phyloP scores from a whole-genome alignment of 2,888 invertebrate species.

The Epirrita christyi region DNA sequence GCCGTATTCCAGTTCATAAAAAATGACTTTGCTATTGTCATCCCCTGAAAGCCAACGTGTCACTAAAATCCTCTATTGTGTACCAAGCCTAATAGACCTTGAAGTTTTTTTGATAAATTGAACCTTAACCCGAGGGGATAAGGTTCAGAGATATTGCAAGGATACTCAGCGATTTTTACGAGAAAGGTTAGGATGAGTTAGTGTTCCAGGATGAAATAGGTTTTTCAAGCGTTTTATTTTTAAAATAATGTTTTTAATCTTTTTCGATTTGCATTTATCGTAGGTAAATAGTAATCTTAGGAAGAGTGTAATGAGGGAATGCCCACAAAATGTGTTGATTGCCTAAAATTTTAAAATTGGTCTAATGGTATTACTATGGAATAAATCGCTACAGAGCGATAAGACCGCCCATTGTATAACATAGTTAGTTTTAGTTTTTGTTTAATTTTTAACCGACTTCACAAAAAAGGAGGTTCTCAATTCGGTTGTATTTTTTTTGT shows the following conservation, averaged over 20 bases:
- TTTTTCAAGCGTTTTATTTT: slow-evolving; percentile 21
- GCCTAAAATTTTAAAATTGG: too few relatives aligned
- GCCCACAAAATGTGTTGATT: too few relatives aligned
- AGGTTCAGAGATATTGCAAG: background rate
- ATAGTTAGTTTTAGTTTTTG: too few relatives aligned
- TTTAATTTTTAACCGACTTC: too few relatives aligned
- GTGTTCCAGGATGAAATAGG: slow-evolving; percentile 13
- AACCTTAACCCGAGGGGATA: slow-evolving; percentile 17
- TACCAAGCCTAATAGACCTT: slow-evolving; percentile 22
- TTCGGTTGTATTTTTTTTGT: too few relatives aligned
- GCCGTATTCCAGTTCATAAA: slow-evolving; percentile 24
- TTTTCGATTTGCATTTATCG: too few relatives aligned
- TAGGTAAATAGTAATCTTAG: too few relatives aligned
- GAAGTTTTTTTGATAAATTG: slow-evolving; percentile 13
- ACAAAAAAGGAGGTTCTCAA: too few relatives aligned
- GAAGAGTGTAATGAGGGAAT: too few relatives aligned
- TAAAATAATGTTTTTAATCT: background rate
- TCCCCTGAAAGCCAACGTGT: slow-evolving; percentile 27
- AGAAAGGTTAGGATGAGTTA: slow-evolving; percentile 18
- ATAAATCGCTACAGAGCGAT: too few relatives aligned
- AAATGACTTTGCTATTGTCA: slow-evolving; percentile 31
- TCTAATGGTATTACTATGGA: too few relatives aligned
- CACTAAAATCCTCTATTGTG: slow-evolving; percentile 29
- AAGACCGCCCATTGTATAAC: too few relatives aligned
- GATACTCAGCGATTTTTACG: slow-evolving; percentile 11